Evolutionary conservation across 2,888 invertebrate genomes (phyloP).

Genomic region (Osmoderma eremita): DNA sequence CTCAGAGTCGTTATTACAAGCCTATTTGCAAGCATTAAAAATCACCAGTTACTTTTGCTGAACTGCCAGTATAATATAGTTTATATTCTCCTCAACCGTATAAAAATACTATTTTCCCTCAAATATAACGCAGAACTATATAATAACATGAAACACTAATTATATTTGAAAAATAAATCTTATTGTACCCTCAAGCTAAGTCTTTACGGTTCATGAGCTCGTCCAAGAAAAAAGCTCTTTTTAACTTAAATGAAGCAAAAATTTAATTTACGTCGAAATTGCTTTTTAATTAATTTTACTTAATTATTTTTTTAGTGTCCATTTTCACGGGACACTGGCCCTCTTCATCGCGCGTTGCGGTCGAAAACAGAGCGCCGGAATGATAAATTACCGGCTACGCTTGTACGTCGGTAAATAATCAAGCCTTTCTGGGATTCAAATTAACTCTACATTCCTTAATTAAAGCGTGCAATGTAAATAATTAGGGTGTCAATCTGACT

Average conservation of each 20-base stretch:
- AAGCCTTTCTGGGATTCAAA: conserved; percentile 43
- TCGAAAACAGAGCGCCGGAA: conserved; percentile 23
- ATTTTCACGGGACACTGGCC: neutral
- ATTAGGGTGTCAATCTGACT: conserved; percentile 39
- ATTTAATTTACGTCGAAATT: conserved; percentile 11
- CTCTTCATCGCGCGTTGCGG: neutral
- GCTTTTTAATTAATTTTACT: conserved; percentile 21
- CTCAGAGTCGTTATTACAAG: too few relatives aligned
- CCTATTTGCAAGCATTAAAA: too few relatives aligned
- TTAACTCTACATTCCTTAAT: conserved; percentile 43
- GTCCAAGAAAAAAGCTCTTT: neutral
- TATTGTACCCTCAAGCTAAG: too few relatives aligned
- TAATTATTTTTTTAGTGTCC: conserved; percentile 28
- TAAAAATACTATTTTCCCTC: too few relatives aligned
- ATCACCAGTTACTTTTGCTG: too few relatives aligned
- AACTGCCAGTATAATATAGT: too few relatives aligned
- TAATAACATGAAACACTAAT: too few relatives aligned
- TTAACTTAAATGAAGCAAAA: neutral
- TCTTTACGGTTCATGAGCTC: neutral
- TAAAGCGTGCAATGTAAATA: conserved; percentile 46
- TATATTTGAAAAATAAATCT: too few relatives aligned
- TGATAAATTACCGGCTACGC: conserved; percentile 42
- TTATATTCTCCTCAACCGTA: too few relatives aligned
- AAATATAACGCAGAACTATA: too few relatives aligned
- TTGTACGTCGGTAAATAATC: conserved; percentile 37